Percentiles rank a stretch among this genome's conserved stretches.
Conservation (phyloP, 92 coral and sea anemone species). For the Bergia puertoricense region DNA sequence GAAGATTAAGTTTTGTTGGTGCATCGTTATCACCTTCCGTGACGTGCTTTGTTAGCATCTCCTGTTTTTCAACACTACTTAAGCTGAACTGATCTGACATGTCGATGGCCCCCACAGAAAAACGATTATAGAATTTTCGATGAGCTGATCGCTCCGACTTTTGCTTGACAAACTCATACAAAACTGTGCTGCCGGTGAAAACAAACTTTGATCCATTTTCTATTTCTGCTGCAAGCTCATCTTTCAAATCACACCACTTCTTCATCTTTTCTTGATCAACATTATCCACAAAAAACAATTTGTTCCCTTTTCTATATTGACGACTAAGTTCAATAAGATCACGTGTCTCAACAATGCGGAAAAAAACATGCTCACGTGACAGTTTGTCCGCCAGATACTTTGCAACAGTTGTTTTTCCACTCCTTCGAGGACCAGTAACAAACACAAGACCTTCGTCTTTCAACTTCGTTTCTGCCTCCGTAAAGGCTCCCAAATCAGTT, state of each 20-base stretch:
- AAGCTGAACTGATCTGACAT: not conserved
- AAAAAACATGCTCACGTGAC: not conserved
- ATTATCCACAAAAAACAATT: not conserved
- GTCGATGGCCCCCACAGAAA: not conserved
- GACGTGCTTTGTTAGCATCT: not conserved
- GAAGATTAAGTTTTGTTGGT: not conserved
- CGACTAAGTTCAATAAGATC: not conserved
- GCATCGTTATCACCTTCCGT: constrained; percentile 6
- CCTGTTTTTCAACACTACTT: constrained; percentile 6
- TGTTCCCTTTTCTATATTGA: not conserved
- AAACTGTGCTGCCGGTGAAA: not conserved
- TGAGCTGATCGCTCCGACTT: not conserved
- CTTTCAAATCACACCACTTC: not conserved
- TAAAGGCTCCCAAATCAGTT: not conserved
- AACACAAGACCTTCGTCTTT: not conserved
- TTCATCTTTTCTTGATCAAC: constrained; percentile 5
- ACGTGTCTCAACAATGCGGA: not conserved
- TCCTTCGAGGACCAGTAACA: not conserved
- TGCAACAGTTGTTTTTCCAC: constrained; percentile 9
- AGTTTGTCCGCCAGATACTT: constrained; percentile 4
- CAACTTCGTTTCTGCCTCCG: not conserved
- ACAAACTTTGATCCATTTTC: constrained; percentile 17
- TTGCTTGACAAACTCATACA: not conserved
- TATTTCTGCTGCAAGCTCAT: not conserved
- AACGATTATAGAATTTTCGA: not conserved